Conservation (phyloP, 2,888 invertebrate genomes). For the Plemyria rubiginata region DNA sequence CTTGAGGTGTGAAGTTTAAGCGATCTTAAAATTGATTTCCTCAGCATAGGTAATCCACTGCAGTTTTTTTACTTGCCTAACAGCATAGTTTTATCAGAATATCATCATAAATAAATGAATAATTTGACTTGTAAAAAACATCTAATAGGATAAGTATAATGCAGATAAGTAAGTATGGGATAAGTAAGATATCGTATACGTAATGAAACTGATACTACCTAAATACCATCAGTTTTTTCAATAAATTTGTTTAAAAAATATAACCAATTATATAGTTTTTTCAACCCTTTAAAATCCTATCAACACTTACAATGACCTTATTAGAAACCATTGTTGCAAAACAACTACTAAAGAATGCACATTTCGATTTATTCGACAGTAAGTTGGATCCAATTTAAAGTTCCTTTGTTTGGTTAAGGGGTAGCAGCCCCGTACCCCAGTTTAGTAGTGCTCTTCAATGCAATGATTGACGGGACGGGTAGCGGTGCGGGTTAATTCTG, state of each 20-base stretch:
- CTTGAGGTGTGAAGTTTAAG: neutral
- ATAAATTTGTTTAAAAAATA: no score
- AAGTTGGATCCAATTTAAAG: slow-evolving; percentile 62
- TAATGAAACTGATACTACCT: no score
- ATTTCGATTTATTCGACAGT: slow-evolving; percentile 57
- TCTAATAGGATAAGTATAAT: no score
- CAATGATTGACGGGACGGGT: slow-evolving; percentile 40
- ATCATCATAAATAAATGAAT: no score
- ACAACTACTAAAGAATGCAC: slow-evolving; percentile 58
- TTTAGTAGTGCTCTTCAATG: slow-evolving; percentile 33
- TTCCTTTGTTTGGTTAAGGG: slow-evolving; percentile 57
- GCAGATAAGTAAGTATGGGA: no score
- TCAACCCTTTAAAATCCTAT: slow-evolving; percentile 24
- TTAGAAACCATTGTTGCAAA: slow-evolving; percentile 26
- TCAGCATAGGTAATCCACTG: no score
- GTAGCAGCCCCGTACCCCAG: slow-evolving; percentile 45
- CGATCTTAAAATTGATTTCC: neutral
- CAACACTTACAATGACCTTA: slow-evolving; percentile 35
- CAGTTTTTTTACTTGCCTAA: no score
- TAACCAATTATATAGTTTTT: neutral
- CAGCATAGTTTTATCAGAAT: no score
- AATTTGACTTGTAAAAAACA: no score
- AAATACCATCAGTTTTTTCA: no score
- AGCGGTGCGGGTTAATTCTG: slow-evolving; percentile 19
- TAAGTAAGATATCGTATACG: no score